Evolutionary conservation across 2,888 invertebrate species (phyloP), one percentile per base, ranked within the genome.

Genomic region (Drosophila anomelani): DNA sequence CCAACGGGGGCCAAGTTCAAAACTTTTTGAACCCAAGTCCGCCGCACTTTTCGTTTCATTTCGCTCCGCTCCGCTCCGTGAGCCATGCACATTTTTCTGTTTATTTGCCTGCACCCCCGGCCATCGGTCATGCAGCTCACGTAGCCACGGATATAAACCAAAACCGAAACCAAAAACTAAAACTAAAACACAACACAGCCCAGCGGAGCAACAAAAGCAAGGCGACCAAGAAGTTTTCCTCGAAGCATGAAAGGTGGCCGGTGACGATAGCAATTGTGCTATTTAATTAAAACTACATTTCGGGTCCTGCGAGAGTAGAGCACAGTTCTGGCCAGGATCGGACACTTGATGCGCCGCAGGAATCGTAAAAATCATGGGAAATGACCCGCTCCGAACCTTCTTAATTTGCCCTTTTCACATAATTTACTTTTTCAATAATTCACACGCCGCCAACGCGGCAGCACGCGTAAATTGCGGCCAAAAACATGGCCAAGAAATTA

Each of bases 361-460:
- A 38, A 60, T 46, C 70, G 71, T 61, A 51, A 55, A 64, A 60
- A 77, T 72, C 60, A 66, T 61, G 70, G 78, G 20, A 53, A 64
- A 58, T 54, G 49, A 55, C 56, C 17, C 39, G 43, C 44, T 43
- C 43, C 64, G 43, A 64, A 64, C 44, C 58, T 56, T 58, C 55
- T 76, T 74, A 73, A 81, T 81, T 77, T 77, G 67, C 70, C 77
- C 70, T 84, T 81, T 76, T 74, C 68, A 77, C 81, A 77, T 85
- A 77, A 85, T 85, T 85, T 84, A 84, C 80, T 80, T 75, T 79
- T 80, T 83, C 80, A 85, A 84, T 85, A 85, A 85, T 85, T 85
- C 79, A 84, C 85, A 81, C 76, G 70, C 72, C 73, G 53, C 29
- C 41, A 60, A 46, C 64, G 41, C 59, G 57, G 54, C 68, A 58